Evolutionary conservation across 92 coral and sea anemone species (phyloP).

Genomic region (Zoanthus sansibaricus): DNA sequence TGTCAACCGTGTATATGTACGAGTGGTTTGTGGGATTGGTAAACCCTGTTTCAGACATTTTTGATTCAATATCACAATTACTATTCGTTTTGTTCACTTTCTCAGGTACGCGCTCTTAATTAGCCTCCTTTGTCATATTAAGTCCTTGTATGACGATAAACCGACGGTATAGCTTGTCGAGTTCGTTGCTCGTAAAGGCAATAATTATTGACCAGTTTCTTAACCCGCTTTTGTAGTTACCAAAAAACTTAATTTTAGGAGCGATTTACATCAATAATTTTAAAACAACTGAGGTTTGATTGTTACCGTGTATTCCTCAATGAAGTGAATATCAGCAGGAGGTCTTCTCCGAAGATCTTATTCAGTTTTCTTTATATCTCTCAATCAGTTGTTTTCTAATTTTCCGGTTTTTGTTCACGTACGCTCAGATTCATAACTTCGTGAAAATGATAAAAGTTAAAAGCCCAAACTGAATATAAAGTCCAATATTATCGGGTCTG

Average conservation of each 20-base stretch:
- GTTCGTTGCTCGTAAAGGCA: background rate
- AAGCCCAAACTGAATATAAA: background rate
- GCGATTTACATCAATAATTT: background rate
- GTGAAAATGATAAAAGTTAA: background rate
- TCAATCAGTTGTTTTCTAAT: background rate
- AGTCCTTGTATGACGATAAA: background rate
- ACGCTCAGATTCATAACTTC: background rate
- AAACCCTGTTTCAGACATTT: slow-evolving; percentile 44
- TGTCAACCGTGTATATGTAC: slow-evolving; percentile 46
- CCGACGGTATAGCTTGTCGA: background rate
- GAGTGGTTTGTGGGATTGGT: slow-evolving; percentile 73
- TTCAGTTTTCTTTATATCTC: background rate
- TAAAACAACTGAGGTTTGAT: background rate
- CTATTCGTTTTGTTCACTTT: no score
- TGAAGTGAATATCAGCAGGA: background rate
- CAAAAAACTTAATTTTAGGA: background rate
- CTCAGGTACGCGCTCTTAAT: background rate
- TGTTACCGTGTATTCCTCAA: background rate
- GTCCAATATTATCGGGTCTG: background rate
- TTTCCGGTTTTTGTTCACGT: background rate
- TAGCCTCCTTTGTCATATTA: background rate
- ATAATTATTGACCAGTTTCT: background rate
- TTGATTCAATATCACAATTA: background rate
- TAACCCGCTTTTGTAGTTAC: no score
- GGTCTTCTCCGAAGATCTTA: background rate